Percentiles rank a stretch among this genome's conserved stretches.
phyloP scores from a whole-genome alignment of 2,797 vertebrate genomes.

The Gallinago nigripennis region DNA sequence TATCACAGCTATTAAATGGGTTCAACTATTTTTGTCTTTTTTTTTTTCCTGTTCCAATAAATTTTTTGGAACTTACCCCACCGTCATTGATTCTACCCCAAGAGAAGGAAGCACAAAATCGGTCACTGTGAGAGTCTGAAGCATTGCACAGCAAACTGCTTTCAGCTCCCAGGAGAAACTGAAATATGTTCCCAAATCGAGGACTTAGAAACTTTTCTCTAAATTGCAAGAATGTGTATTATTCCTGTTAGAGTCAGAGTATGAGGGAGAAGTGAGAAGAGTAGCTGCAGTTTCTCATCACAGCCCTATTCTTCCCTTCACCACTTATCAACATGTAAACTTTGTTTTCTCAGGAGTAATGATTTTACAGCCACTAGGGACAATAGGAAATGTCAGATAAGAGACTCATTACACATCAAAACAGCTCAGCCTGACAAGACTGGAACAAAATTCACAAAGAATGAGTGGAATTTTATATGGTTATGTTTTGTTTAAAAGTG shows the following conservation, averaged over 20 bases:
- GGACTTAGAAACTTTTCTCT: slow-evolving; percentile 19
- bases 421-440: slow-evolving; percentile 30
- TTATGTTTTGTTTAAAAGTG: slow-evolving; percentile 29
- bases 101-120: slow-evolving; percentile 59
- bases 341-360: slow-evolving; percentile 48
- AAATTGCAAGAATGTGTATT: slow-evolving; percentile 12
- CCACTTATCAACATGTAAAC: slow-evolving; percentile 45
- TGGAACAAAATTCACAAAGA: slow-evolving; percentile 44
- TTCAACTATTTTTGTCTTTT: slow-evolving; percentile 13
- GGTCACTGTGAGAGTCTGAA: slow-evolving; percentile 55
- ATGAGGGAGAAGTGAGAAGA: neutral
- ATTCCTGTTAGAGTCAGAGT: slow-evolving; percentile 28
- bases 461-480: neutral
- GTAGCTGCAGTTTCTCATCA: slow-evolving; percentile 13
- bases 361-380: slow-evolving; percentile 24
- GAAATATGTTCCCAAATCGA: slow-evolving; percentile 31
- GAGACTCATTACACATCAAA: slow-evolving; percentile 21
- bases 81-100: neutral
- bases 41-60: neutral
- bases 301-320: neutral
- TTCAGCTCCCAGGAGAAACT: slow-evolving; percentile 27
- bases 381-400: slow-evolving; percentile 34
- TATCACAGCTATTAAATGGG: neutral
- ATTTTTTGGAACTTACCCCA: neutral
- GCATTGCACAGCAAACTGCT: slow-evolving; percentile 37